These are phyloP conservation scores for Brachymystax lenok DNA, from an alignment of 2,797 vertebrate genomes.

Conservation along the genomic window DNA sequence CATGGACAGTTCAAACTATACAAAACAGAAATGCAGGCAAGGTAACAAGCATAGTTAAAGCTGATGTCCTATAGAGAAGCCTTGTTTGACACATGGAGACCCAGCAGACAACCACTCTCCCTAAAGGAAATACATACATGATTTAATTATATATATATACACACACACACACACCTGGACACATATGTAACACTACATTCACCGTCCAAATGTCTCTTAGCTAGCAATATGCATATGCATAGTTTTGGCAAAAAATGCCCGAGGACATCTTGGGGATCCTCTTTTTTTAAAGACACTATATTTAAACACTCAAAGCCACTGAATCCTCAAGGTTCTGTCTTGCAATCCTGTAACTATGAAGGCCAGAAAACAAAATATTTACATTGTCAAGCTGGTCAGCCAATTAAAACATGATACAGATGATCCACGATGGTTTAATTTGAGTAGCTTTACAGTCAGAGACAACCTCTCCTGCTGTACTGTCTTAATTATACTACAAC, in stretches of 20 bases:
- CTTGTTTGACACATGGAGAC: background rate
- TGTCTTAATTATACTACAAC: background rate
- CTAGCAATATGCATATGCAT: background rate
- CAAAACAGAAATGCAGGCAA: background rate
- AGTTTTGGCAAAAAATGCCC: background rate
- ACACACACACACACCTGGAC: background rate
- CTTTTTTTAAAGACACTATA: background rate
- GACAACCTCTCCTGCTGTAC: background rate
- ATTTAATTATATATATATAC: too few relatives aligned
- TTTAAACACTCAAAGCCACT: background rate
- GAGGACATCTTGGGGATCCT: background rate
- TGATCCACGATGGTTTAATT: background rate
- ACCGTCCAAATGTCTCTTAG: background rate
- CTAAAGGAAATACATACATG: too few relatives aligned
- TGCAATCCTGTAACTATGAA: background rate
- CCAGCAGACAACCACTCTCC: too few relatives aligned
- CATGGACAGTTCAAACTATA: background rate
- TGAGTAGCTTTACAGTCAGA: background rate
- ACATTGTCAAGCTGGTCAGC: background rate
- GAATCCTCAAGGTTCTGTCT: slow-evolving; percentile 1
- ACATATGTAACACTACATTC: background rate
- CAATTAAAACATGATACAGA: background rate
- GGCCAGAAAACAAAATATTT: background rate
- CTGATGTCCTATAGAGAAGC: background rate
- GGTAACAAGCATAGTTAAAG: background rate